Conservation (phyloP, 2,888 invertebrate species). For the Sinotaia quadrata region DNA sequence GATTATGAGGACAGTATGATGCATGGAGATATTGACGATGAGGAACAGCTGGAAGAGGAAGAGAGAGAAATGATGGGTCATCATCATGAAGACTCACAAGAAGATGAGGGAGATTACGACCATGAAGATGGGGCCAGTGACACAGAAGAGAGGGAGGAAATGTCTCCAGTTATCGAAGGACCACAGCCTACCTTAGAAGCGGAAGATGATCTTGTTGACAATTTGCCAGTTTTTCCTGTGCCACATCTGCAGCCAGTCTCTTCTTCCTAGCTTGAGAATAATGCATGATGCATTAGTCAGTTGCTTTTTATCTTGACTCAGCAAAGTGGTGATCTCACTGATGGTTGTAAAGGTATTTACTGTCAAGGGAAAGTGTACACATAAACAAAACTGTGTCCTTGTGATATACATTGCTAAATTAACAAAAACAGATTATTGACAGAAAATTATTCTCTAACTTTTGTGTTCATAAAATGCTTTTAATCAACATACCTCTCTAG, state of each 20-base stretch:
- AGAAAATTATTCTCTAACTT: too few species aligned
- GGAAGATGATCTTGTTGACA: conserved; percentile 12
- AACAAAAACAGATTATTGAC: too few species aligned
- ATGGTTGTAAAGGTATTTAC: too few species aligned
- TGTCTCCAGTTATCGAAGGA: conserved; percentile 29
- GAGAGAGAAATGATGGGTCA: background rate
- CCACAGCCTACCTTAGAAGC: conserved; percentile 42
- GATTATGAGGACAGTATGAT: background rate
- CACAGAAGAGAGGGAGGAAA: conserved; percentile 25
- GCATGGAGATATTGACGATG: conserved; percentile 8
- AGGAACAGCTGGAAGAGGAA: background rate
- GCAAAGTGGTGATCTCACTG: too few species aligned
- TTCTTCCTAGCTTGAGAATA: background rate
- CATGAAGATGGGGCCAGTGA: conserved; percentile 27
- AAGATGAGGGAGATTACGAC: conserved; percentile 26
- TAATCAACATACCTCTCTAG: too few species aligned
- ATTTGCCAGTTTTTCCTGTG: conserved; percentile 35
- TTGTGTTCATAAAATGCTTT: too few species aligned
- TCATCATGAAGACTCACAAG: conserved; percentile 18
- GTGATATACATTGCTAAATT: too few species aligned
- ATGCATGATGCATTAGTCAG: too few species aligned
- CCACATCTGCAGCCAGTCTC: conserved; percentile 27
- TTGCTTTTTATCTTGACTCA: too few species aligned
- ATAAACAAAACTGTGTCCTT: too few species aligned
- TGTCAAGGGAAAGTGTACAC: too few species aligned